Percentiles rank a stretch among this genome's conserved stretches.
These are phyloP conservation scores for Monarcha castaneiventris DNA, from an alignment of 2,113 vertebrate species.

Conservation along the genomic window DNA sequence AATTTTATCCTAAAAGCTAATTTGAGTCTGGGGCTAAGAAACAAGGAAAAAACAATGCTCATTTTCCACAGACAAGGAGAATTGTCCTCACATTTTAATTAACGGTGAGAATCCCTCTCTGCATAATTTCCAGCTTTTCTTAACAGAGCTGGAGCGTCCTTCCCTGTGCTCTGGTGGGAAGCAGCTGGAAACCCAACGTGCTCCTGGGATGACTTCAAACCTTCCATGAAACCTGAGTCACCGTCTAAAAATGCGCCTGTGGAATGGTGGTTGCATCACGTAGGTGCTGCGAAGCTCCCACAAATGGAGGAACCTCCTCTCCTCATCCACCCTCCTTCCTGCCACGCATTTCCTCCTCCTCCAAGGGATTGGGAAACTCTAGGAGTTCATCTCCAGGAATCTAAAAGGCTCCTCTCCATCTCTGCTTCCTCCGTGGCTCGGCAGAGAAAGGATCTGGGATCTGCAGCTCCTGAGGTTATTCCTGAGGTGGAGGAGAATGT, in stretches of 20 bases:
- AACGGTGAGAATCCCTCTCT: not conserved
- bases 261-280: constrained; percentile 31
- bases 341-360: not conserved
- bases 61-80: not conserved
- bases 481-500: not conserved
- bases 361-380: not conserved
- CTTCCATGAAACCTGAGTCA: constrained; percentile 62
- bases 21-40: not conserved
- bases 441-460: not conserved
- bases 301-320: not conserved
- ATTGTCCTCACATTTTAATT: not conserved
- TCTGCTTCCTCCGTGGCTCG: not conserved
- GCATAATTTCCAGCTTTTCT: not conserved
- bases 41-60: not conserved
- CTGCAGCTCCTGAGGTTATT: not conserved
- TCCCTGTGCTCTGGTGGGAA: constrained; percentile 6
- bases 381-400: not conserved
- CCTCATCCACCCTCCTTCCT: not conserved
- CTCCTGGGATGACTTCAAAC: constrained; percentile 30
- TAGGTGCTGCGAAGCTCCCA: not conserved
- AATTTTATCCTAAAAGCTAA: not conserved
- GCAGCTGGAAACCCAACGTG: constrained; percentile 3
- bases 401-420: not conserved
- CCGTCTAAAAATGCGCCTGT: constrained; percentile 68
- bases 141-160: not conserved